Evolutionary conservation across 1,140 invertebrate genomes (phyloP).

Genomic region (Drosophila navojoa): DNA sequence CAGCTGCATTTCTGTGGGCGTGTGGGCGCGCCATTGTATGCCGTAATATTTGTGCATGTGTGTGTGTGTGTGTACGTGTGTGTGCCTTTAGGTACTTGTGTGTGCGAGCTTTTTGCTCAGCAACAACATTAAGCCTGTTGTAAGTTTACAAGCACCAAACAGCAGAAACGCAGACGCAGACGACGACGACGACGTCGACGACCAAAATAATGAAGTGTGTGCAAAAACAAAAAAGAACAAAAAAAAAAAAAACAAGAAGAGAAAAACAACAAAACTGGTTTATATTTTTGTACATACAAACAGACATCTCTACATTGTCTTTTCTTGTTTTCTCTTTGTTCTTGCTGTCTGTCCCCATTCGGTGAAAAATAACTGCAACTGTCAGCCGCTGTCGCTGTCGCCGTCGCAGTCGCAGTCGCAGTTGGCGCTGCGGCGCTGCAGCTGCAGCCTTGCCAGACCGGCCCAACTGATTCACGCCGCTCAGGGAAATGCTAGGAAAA

Average conservation of each 20-base stretch:
- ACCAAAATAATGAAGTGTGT: constrained; percentile 76
- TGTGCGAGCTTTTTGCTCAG: constrained; percentile 5
- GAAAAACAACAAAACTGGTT: constrained; percentile 65
- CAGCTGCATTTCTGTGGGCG: constrained; percentile 41
- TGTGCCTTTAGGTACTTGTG: background rate
- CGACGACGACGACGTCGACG: constrained; percentile 12
- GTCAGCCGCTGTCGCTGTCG: constrained; percentile 58
- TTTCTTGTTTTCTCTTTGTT: constrained; percentile 81
- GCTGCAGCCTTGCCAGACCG: constrained; percentile 40
- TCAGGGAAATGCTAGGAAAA: background rate
- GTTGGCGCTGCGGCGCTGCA: background rate
- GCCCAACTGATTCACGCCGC: constrained; percentile 2
- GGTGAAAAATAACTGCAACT: constrained; percentile 80
- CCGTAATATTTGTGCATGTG: constrained; percentile 1
- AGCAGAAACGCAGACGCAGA: constrained; percentile 29
- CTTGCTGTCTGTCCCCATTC: constrained; percentile 74
- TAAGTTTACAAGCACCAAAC: constrained; percentile 46
- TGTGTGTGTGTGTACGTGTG: too few species aligned
- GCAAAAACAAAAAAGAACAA: constrained; percentile 63
- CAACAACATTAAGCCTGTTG: constrained; percentile 26
- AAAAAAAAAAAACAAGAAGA: constrained; percentile 31
- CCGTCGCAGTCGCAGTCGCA: background rate
- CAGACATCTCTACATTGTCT: constrained; percentile 52
- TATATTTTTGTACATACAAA: constrained; percentile 45
- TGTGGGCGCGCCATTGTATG: constrained; percentile 36